These are phyloP conservation scores for Xyrichtys novacula DNA, from an alignment of 2,797 vertebrate species.

Conservation along the genomic window DNA sequence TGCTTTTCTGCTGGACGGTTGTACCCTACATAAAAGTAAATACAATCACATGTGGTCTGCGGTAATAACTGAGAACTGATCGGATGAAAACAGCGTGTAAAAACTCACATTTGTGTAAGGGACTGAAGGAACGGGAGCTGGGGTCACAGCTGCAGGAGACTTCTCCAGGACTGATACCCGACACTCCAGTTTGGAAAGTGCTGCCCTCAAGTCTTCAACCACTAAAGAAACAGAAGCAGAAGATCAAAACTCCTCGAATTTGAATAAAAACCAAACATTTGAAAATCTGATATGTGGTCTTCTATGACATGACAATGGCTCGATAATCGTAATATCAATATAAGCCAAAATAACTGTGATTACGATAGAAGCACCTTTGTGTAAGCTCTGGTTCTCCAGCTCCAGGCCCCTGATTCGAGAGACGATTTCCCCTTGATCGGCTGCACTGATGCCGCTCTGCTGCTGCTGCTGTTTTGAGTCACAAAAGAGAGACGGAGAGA, in stretches of 20 bases:
- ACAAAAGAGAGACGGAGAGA: constrained; percentile 17
- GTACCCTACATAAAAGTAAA: constrained; percentile 58
- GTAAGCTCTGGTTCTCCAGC: constrained; percentile 91
- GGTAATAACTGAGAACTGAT: too few species aligned
- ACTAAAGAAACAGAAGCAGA: constrained; percentile 75
- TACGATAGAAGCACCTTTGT: constrained; percentile 84
- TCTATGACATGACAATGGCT: too few species aligned
- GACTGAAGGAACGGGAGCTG: constrained; percentile 57
- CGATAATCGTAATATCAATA: too few species aligned
- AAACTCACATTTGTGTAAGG: constrained; percentile 76
- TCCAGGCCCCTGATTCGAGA: constrained; percentile 90
- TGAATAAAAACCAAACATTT: too few species aligned
- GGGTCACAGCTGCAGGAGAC: constrained; percentile 57
- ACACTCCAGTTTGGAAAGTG: constrained; percentile 90
- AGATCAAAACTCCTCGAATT: background rate
- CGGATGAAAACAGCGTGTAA: accelerated
- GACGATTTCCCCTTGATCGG: constrained; percentile 88
- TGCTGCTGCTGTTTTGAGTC: background rate
- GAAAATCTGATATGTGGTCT: too few species aligned
- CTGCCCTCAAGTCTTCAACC: constrained; percentile 88
- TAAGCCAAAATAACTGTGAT: too few species aligned
- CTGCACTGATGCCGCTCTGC: constrained; percentile 75
- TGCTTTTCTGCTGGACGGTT: constrained; percentile 66
- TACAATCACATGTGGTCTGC: background rate
- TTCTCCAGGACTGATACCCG: constrained; percentile 90